Evolutionary conservation across 2,113 vertebrate genomes (phyloP), one percentile per base, ranked within the genome.

Genomic region (crab-eating macaque (Macaca fascicularis)): DNA sequence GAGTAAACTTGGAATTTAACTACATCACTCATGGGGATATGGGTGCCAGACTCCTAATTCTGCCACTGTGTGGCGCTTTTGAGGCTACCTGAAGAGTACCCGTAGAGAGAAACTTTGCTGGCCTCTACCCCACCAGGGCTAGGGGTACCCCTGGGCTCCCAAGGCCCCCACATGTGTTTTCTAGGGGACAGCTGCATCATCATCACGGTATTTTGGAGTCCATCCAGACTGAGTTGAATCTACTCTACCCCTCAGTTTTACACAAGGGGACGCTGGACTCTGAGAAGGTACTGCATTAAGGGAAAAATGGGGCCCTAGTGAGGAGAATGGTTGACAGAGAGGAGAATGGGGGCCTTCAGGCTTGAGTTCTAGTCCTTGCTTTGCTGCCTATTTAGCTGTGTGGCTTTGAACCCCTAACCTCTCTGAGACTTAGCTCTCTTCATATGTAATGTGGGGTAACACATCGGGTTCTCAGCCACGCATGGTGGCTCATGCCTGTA

Each of bases 71-170:
- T 3, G n/a, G 22, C 14, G 14, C 16, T 59, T 23, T 50, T 57
- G 17, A 40, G 57, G 74, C 16, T 16, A 17, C 50, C 32, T 9
- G 7, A 84, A 85, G 32, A 57, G 35, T 17, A 35, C 14, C 19
- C 30, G 40, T 35, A 35, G 64, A 52, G n/a, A 76, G 45, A 38
- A 61, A 43, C 6, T 9, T 23, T 59, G 40, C 5, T 78, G 59
- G 14, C 8, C 22, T 10, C 55, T 16, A 5, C 2, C 0, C 20
- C 52, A 1, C 19, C 27, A 23, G 64, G 0, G 17, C 69, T 32
- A 38, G 20, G 48, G 48, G 48, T 50, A 50, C 48, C 12, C 48
- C 48, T 50, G 48, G 48, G 48, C 48, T 50, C 48, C 48, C 48
- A 50, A 17, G 52, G 55, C 19, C 19, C 23, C 50, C 45, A 19